Conservation (phyloP, 2,113 vertebrate genomes). For the Cyanocitta stelleri region DNA sequence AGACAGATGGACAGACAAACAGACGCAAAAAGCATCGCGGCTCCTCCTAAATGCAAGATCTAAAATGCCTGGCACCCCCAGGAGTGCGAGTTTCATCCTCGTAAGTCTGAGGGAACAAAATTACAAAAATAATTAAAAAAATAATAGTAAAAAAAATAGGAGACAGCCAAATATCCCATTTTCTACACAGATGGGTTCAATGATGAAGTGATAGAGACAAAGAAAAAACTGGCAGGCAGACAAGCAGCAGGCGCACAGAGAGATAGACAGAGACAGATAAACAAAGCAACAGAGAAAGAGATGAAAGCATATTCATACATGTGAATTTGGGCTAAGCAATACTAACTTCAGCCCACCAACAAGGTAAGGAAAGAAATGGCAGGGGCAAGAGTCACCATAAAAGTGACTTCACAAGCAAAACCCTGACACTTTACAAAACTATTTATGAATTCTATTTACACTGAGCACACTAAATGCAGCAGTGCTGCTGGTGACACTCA, state of each 20-base stretch:
- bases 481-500: not conserved
- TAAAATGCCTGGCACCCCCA: conserved; percentile 61
- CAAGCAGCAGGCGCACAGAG: conserved; percentile 63
- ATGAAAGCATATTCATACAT: conserved; percentile 38
- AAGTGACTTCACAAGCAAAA: conserved; percentile 19
- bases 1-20: conserved; percentile 79
- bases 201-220: conserved; percentile 73
- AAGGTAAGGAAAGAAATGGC: conserved; percentile 34
- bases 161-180: conserved; percentile 62
- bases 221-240: conserved; percentile 72
- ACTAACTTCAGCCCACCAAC: conserved; percentile 34
- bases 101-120: conserved; percentile 54
- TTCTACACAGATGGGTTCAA: conserved; percentile 70
- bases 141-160: not conserved
- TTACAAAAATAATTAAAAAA: conserved; percentile 2
- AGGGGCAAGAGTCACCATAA: conserved; percentile 10
- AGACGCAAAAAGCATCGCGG: conserved; percentile 60
- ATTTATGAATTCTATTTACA: conserved; percentile 16
- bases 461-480: not conserved
- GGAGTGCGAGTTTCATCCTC: conserved; percentile 56
- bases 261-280: conserved; percentile 61
- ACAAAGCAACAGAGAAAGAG: conserved; percentile 59
- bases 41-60: conserved; percentile 61
- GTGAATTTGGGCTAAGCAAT: conserved; percentile 18
- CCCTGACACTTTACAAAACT: not conserved